Base-by-base conservation (phyloP, 35 echinoderm and acorn worm species). In the Anneissia japonica region DNA sequence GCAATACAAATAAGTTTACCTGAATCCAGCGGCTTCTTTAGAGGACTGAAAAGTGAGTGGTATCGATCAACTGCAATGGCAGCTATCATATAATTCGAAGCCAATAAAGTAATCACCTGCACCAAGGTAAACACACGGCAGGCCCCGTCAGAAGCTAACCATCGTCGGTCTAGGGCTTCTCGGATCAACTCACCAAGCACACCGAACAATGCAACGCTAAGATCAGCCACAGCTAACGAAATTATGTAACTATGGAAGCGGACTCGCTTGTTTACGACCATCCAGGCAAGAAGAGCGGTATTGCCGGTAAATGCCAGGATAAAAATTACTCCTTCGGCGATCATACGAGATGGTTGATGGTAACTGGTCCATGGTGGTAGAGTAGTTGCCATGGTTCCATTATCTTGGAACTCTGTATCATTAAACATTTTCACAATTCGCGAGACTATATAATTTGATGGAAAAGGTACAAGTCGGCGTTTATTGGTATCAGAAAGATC, bases 41-140 rank as follows among this genome's bases (percentile, higher is more conserved):
- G 79, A 31, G 95, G 88, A 81, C 86, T 79, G 19, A 93, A 91
- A 19, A 97, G 88, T 0, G 95, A 90, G 39, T 97, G 91, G 56
- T 88, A 92, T 16, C 95, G 80, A 75, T 97, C 95, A 31, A 93
- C 77, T 0, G 91, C 84, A 30, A 97, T 97, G 0, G 82, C 95
- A 30, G 89, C 95, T 4, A 97, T 87, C 89, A 97, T 97, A 37
- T 90, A 90, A 9, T 88, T 90, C 31, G 91, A 93, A 10, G 95
- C 88, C 56, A 93, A 89, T 11, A 97, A 81, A 1, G 95, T 89
- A 4, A 93, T 31, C 38, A 91, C 87, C 35, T 93, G 81, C 30
- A 88, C 76, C 0, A 97, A 45, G 35, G 76, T 86, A 30, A 85
- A 88, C 14, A 93, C 21, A 10, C 83, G 85, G 36, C 95, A 97